Evolutionary conservation across 2,888 invertebrate species (phyloP), one percentile per base, ranked within the genome.

Genomic region (Deilephila elpenor): DNA sequence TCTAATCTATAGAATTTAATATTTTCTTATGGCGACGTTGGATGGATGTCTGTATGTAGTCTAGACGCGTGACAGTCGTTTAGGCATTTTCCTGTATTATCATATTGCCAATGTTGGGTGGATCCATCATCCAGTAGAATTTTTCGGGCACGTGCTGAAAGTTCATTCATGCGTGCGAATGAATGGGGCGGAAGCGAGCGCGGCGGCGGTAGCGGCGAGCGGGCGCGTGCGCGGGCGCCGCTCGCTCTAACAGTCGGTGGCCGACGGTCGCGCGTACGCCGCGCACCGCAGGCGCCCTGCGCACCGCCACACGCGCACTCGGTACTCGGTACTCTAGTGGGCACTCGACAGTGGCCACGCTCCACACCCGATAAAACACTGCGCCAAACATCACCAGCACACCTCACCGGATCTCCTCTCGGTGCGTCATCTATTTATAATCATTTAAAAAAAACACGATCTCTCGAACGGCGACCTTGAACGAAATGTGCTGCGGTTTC

Each of bases 101-200:
- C 75, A 72, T 76, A 53, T 67, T 70, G 60, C 51, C 60, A 67
- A 64, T 64, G 62, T 62, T 83, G 82, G 80, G 78, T 81, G 78
- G 82, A 85, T 88, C 91, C 25, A 25, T 25, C 25, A 25, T 25
- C 0, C 90, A 89, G 90, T 90, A 78, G 77, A 83, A 79, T 84
- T 89, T 92, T 91, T 90, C 84, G 87, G 83, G 84, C 91, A 91
- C 91, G 91, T 89, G 91, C 84, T 87, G 78, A 82, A 78, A 83
- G 80, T 89, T 91, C 93, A 94, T 93, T 94, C 91, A 93, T 90
- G 89, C 86, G 87, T 85, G 83, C 81, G 89, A 91, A 87, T 93
- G 93, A 93, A 93, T 93, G 92, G 86, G 83, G 85, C 83, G 67
- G 67, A 25, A 25, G 67, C 67, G 67, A 25, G 67, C 20, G 67